Conservation (phyloP, 2,113 vertebrate genomes). For the Cisticola juncidis region DNA sequence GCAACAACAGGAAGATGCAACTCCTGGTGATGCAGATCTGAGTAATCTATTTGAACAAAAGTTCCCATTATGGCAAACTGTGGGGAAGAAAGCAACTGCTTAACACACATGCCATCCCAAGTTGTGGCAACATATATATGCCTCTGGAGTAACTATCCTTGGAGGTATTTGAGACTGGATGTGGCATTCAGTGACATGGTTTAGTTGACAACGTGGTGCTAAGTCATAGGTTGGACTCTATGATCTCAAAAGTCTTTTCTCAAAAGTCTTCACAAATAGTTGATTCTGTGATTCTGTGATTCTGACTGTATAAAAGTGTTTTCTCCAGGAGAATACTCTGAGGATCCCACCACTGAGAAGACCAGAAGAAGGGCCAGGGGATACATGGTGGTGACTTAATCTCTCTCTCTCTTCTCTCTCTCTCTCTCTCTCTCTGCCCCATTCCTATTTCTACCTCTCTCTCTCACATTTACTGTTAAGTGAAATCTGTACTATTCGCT, state of each 20-base stretch:
- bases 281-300: neutral
- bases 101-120: neutral
- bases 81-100: neutral
- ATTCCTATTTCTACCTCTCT: neutral
- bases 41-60: neutral
- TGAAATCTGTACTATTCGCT: neutral
- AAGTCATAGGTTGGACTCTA: neutral
- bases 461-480: neutral
- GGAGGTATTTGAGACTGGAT: neutral
- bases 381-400: neutral
- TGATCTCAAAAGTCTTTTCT: neutral
- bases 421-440: fast-evolving
- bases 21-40: neutral
- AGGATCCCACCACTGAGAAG: neutral
- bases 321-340: neutral
- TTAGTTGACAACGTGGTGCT: neutral
- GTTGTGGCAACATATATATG: neutral
- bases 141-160: neutral
- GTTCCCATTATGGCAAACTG: neutral
- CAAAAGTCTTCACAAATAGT: too few relatives aligned
- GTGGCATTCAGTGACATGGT: neutral
- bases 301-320: neutral
- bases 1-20: neutral
- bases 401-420: neutral
- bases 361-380: neutral